Evolutionary conservation across 2,888 invertebrate species (phyloP).

Genomic region (Andrena hattorfiana): DNA sequence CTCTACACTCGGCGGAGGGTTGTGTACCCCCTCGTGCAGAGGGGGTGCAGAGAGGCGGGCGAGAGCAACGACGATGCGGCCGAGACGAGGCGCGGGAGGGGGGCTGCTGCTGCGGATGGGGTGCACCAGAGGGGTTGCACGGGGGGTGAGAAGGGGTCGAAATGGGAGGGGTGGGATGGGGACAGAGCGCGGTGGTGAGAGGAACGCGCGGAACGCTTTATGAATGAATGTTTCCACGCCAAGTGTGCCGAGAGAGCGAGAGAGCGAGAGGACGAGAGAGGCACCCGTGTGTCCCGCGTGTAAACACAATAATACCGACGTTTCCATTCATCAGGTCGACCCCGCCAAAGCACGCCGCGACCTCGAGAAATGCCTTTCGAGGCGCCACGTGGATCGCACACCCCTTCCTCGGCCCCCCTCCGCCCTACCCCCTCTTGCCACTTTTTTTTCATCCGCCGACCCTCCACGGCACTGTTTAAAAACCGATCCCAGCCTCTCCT

Average conservation of each 20-base stretch:
- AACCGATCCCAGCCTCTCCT: constrained; percentile 50
- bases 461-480: constrained; percentile 54
- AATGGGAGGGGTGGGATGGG: constrained; percentile 28
- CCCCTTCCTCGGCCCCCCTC: constrained; percentile 26
- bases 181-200: constrained; percentile 63
- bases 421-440: background rate
- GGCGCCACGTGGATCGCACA: constrained; percentile 67
- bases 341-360: constrained; percentile 71
- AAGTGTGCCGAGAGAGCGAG: constrained; percentile 75
- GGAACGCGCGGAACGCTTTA: constrained; percentile 80
- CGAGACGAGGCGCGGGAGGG: background rate
- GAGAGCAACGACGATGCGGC: background rate
- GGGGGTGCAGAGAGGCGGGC: constrained; percentile 33
- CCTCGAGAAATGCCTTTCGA: constrained; percentile 77
- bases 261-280: constrained; percentile 68
- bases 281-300: constrained; percentile 77
- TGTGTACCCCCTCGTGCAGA: constrained; percentile 49
- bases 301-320: constrained; percentile 79
- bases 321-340: constrained; percentile 78
- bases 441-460: constrained; percentile 36
- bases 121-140: background rate
- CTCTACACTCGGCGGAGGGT: constrained; percentile 51
- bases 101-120: background rate
- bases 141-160: background rate
- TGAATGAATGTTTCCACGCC: constrained; percentile 82